Evolutionary conservation across 2,888 invertebrate species (phyloP).

Genomic region (Siphlonurus alternatus): DNA sequence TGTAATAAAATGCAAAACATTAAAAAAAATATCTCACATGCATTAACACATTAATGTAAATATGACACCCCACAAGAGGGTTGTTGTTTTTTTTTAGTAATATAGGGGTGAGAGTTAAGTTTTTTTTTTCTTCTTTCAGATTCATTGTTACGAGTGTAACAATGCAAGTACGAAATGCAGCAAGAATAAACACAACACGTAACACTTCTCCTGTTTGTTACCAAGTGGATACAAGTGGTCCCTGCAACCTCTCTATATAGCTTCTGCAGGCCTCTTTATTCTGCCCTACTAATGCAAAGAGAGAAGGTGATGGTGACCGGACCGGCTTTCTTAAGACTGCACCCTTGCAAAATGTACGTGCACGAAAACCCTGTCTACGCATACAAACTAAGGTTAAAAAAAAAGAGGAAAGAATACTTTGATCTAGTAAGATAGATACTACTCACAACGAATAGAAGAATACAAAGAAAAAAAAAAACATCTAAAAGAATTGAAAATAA

Average conservation of each 20-base stretch:
- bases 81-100: not conserved
- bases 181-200: not conserved
- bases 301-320: not conserved
- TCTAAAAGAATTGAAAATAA: not conserved
- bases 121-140: not conserved
- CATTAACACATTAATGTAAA: not conserved
- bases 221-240: not conserved
- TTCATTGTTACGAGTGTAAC: not conserved
- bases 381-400: not conserved
- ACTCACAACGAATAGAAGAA: not conserved
- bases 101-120: not conserved
- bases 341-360: not conserved
- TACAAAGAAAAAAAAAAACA: not conserved
- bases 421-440: not conserved
- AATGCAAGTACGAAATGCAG: not conserved
- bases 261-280: not conserved
- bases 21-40: no score
- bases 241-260: not conserved
- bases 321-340: not conserved
- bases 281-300: not conserved
- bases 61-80: not conserved
- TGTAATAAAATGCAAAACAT: no score
- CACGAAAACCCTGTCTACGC: not conserved
- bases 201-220: not conserved
- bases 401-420: no score